Percentiles rank a stretch among this genome's conserved stretches.
Evolutionary conservation across 2,113 vertebrate species (phyloP).

Genomic region (Pygoscelis antarcticus): DNA sequence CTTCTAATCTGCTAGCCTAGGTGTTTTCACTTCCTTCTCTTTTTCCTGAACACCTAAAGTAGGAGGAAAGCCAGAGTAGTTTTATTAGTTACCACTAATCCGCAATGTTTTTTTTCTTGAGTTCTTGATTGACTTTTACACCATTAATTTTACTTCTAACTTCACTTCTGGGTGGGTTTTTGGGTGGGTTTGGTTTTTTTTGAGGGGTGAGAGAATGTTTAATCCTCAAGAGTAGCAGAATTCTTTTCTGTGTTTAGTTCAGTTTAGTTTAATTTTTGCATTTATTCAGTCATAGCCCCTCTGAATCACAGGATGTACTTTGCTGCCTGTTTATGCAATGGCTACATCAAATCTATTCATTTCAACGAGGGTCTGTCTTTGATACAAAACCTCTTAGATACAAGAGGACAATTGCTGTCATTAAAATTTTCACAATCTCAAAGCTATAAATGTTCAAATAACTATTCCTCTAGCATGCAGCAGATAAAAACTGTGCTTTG

Average conservation of each 20-base stretch:
- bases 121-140: not conserved
- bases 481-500: conserved; percentile 28
- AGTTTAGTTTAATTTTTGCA: not conserved
- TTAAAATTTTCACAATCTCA: conserved; percentile 19
- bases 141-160: not conserved
- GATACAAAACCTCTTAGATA: not conserved
- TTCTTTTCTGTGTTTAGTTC: not conserved
- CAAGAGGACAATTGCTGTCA: not conserved
- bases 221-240: not conserved
- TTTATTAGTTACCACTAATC: not conserved
- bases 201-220: not conserved
- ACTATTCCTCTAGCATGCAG: not conserved
- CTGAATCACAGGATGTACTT: not conserved
- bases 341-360: not conserved
- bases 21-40: not conserved
- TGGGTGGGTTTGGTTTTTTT: not conserved
- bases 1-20: not conserved
- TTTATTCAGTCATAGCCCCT: not conserved
- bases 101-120: not conserved
- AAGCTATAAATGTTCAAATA: conserved; percentile 14
- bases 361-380: not conserved
- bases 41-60: not conserved
- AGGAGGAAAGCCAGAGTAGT: not conserved
- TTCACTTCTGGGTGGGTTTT: not conserved
- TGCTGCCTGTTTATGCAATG: not conserved